Evolutionary conservation across 2,888 invertebrate species (phyloP), one percentile per base, ranked within the genome.

Genomic region (Coenonympha arcania): DNA sequence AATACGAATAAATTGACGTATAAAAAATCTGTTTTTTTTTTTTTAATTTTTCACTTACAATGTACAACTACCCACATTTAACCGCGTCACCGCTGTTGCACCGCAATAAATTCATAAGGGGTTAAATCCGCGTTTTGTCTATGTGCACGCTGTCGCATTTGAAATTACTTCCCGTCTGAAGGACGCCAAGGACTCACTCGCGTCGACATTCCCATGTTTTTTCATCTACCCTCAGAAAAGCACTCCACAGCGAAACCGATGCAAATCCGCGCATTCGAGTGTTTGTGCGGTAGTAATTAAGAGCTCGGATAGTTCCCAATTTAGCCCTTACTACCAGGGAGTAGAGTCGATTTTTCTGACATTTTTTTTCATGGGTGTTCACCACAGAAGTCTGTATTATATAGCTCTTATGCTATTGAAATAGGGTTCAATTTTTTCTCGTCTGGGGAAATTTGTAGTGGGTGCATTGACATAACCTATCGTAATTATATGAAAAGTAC

Each of bases 81-180:
- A n/a, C n/a, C n/a, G n/a, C n/a, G n/a, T n/a, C n/a, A n/a, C n/a
- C n/a, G n/a, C n/a, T n/a, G n/a, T n/a, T n/a, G n/a, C n/a, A n/a
- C n/a, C n/a, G n/a, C n/a, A n/a, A n/a, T n/a, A n/a, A n/a, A n/a
- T n/a, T n/a, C n/a, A n/a, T n/a, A n/a, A n/a, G n/a, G n/a, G n/a
- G n/a, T n/a, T n/a, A n/a, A n/a, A n/a, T n/a, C n/a, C n/a, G n/a
- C n/a, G n/a, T n/a, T n/a, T n/a, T n/a, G n/a, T n/a, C n/a, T n/a
- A n/a, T n/a, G n/a, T n/a, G n/a, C n/a, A n/a, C n/a, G 24, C 39
- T 26, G 41, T 30, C 41, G 41, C 41, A 18, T 41, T 28, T 18
- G 22, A 43, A 39, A 54, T 46, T 50, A 45, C 45, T 48, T 41
- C 48, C 54, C 45, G 54, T 54, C 54, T 54, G 51, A 51, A 43